phyloP scores from a whole-genome alignment of 2,888 invertebrate species.

The Slavum lentiscoides region DNA sequence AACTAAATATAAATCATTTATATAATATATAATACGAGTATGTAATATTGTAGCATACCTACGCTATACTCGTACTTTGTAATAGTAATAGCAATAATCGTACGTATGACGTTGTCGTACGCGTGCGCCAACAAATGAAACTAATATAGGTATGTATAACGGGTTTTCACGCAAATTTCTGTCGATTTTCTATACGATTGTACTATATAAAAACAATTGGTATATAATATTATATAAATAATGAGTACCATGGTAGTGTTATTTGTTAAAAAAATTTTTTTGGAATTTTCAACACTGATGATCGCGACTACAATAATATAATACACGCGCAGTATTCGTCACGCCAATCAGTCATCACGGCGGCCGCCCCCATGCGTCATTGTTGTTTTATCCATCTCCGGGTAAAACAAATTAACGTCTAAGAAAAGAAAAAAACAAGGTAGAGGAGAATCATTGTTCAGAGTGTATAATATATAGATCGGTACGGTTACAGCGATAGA shows the following conservation, averaged over 20 bases:
- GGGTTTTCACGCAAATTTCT: neutral
- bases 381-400: slow-evolving; percentile 32
- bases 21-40: too few species aligned
- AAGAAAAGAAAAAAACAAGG: too few species aligned
- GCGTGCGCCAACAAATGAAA: too few species aligned
- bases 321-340: neutral
- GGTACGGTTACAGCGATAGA: too few species aligned
- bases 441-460: slow-evolving; percentile 12
- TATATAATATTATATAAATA: neutral
- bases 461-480: neutral
- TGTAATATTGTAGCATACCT: too few species aligned
- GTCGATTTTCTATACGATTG: neutral
- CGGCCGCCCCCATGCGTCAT: neutral
- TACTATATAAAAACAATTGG: neutral
- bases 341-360: slow-evolving; percentile 32
- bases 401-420: slow-evolving; percentile 37
- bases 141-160: neutral
- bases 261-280: slow-evolving; percentile 22
- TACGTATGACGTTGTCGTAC: too few species aligned
- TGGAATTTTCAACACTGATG: slow-evolving; percentile 35
- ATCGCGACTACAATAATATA: neutral
- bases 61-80: too few species aligned
- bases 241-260: neutral
- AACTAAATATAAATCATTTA: too few species aligned
- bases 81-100: too few species aligned